Base-by-base conservation (phyloP, 2,797 vertebrate species). In the Gouania willdenowi region DNA sequence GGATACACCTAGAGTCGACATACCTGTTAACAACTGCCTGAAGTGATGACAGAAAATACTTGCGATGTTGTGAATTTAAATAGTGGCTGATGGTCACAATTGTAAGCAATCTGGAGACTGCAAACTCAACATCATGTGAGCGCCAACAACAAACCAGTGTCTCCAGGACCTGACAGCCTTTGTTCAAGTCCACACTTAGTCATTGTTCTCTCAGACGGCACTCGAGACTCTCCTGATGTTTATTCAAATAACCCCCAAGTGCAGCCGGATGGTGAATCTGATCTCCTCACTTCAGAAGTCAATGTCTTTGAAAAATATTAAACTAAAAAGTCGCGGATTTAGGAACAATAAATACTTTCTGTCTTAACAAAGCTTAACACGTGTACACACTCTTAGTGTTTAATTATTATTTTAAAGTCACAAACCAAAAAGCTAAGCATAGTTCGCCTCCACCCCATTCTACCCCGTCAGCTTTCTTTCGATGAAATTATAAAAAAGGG, bases 381-480 rank as follows among this genome's bases (percentile, higher is more conserved):
- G n/a, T n/a, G n/a, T n/a, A n/a, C 45, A 49, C 61, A 46, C 66
- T 64, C 59, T 75, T 70, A 30, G 30, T 65, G 44, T 74, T 68
- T 52, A 62, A 66, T 77, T 81, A n/a, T n/a, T 71, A 65, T 66
- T 54, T 51, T 70, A 32, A 65, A 55, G 72, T 60, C 36, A 52
- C 50, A 61, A 65, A 60, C n/a, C 61, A 34, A 76, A 71, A 80
- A 79, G 63, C 71, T 62, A 81, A 78, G 62, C 50, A 76, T 41
- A 61, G 59, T 62, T 79, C 52, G 55, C 51, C 70, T 67, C 56
- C 52, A 66, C 68, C 71, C 59, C 57, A 71, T 77, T 81, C 66
- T 76, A 78, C 58, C 75, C 71, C 48, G 64, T 81, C 76, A 77
- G 82, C 70, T 77, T 86, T 83, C 75, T 79, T 81, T 77, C 73